Conservation (phyloP, 2,797 vertebrate genomes). For the Molossus molossus region DNA sequence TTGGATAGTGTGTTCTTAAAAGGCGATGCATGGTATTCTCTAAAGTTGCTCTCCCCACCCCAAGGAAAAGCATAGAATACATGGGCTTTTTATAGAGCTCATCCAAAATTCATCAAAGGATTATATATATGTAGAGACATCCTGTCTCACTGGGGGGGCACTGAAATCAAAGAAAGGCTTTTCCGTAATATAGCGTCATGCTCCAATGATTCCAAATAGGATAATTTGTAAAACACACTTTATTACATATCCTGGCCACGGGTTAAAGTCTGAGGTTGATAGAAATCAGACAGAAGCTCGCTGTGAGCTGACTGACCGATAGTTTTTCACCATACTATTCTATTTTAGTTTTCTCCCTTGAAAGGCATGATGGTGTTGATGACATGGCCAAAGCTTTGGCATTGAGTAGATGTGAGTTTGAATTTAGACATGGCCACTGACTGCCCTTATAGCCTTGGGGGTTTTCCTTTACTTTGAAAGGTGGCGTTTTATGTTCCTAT, state of each 20-base stretch:
- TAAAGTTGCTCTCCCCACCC: neutral
- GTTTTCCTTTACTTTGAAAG: neutral
- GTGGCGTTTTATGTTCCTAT: neutral
- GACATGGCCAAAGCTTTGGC: neutral
- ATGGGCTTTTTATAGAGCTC: neutral
- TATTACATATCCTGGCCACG: neutral
- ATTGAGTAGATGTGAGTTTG: neutral
- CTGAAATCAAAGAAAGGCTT: constrained; percentile 53
- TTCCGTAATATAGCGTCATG: constrained; percentile 20
- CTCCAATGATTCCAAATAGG: constrained; percentile 29
- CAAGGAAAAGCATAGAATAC: neutral
- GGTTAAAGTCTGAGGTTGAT: neutral
- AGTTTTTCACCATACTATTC: neutral
- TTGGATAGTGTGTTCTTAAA: neutral
- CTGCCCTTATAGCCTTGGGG: neutral
- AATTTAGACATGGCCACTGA: neutral
- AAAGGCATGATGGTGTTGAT: neutral
- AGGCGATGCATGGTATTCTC: neutral
- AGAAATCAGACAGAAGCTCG: constrained; percentile 46
- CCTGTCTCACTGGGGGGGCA: neutral
- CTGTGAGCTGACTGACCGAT: neutral
- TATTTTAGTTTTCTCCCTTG: constrained; percentile 18
- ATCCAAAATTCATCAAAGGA: neutral
- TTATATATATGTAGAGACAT: neutral
- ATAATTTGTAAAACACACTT: constrained; percentile 51